Percentiles rank a stretch among this genome's conserved stretches.
These are phyloP conservation scores for Glaucomys volans DNA, from an alignment of 2,113 vertebrate genomes.

Conservation along the genomic window DNA sequence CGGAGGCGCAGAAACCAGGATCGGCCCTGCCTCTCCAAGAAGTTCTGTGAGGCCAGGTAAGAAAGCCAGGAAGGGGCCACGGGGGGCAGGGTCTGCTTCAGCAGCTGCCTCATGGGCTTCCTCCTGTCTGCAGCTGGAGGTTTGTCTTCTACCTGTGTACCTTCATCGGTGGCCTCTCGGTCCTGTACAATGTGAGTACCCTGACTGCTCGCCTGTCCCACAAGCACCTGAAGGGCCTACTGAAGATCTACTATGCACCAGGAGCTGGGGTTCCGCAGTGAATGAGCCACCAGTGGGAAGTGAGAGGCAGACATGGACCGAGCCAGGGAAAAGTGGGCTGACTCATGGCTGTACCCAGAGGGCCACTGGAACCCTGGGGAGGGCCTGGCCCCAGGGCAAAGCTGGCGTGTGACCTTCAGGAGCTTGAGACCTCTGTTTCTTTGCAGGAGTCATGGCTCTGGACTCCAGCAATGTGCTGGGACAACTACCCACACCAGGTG, in stretches of 20 bases:
- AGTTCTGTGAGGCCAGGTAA: slow-evolving; percentile 96
- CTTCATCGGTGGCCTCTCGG: slow-evolving; percentile 88
- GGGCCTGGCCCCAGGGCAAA: neutral
- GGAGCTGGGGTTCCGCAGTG: neutral
- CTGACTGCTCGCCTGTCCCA: neutral
- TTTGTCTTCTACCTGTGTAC: slow-evolving; percentile 91
- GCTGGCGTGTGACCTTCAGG: neutral
- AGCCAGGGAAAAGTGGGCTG: neutral
- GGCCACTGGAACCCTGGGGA: neutral
- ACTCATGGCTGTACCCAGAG: fast-evolving
- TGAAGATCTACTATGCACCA: neutral
- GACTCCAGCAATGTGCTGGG: slow-evolving; percentile 92
- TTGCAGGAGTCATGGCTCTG: slow-evolving; percentile 95
- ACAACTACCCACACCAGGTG: slow-evolving; percentile 93
- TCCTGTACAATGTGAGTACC: slow-evolving; percentile 93
- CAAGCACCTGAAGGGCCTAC: neutral
- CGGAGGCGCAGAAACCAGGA: slow-evolving; percentile 90
- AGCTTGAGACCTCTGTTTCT: neutral
- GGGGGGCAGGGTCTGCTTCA: fast-evolving
- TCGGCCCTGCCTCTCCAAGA: slow-evolving; percentile 91
- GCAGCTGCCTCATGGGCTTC: neutral
- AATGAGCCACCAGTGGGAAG: neutral
- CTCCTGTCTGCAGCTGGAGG: slow-evolving; percentile 91
- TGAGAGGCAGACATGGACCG: neutral
- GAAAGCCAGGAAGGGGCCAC: neutral